Evolutionary conservation across 1,140 invertebrate genomes (phyloP).

Genomic region (Prorops nasuta): DNA sequence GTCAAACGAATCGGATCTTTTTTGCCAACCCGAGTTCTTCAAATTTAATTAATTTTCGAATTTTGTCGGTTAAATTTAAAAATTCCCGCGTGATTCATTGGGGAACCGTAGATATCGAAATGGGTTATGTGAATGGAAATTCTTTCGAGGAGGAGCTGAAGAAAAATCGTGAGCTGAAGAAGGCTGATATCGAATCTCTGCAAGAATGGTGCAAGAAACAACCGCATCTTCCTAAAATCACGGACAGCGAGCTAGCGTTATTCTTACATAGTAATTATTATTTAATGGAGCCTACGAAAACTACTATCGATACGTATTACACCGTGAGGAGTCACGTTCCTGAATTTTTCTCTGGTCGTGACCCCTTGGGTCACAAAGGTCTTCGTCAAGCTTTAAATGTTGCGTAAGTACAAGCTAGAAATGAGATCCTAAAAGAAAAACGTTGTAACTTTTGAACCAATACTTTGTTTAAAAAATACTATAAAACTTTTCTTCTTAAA

Average conservation of each 20-base stretch:
- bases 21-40: too few species aligned
- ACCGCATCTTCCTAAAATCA: constrained; percentile 59
- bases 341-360: constrained; percentile 57
- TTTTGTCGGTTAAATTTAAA: too few species aligned
- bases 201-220: constrained; percentile 48
- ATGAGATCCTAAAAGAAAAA: not conserved
- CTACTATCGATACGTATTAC: constrained; percentile 62
- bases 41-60: too few species aligned
- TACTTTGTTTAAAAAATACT: not conserved
- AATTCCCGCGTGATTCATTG: too few species aligned
- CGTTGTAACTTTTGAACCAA: not conserved
- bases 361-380: constrained; percentile 36
- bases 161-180: constrained; percentile 27
- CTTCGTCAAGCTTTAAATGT: not conserved
- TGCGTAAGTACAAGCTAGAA: not conserved
- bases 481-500: not conserved
- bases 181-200: constrained; percentile 33
- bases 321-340: constrained; percentile 57
- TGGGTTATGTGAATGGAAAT: too few species aligned
- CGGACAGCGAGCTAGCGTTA: constrained; percentile 59
- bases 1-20: too few species aligned
- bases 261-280: constrained; percentile 63
- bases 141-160: constrained; percentile 32
- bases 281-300: constrained; percentile 60
- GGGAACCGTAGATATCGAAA: too few species aligned